These are phyloP conservation scores for Gallinago jamesoni DNA, from an alignment of 2,113 vertebrate genomes.

Conservation along the genomic window DNA sequence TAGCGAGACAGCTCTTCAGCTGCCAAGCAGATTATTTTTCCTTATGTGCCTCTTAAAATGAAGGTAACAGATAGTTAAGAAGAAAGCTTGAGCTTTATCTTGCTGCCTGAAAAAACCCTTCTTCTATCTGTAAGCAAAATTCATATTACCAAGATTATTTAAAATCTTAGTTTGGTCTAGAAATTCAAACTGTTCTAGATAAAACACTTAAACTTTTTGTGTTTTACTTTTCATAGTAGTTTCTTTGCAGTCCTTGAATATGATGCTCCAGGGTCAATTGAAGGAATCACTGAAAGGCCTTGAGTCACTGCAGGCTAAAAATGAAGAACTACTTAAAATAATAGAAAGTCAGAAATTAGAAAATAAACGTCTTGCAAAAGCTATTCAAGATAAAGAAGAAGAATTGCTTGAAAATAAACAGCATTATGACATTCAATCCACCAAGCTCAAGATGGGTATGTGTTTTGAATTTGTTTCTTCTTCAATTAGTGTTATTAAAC, in stretches of 20 bases:
- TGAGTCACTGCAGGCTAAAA: slow-evolving; percentile 80
- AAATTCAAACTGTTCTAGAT: background rate
- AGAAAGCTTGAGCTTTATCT: background rate
- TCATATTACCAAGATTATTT: background rate
- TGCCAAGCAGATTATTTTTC: background rate
- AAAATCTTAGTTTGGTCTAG: background rate
- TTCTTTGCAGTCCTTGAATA: slow-evolving; percentile 80
- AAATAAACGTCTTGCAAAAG: slow-evolving; percentile 65
- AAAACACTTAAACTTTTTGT: background rate
- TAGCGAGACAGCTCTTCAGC: background rate
- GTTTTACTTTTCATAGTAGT: slow-evolving; percentile 67
- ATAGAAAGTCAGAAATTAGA: slow-evolving; percentile 77
- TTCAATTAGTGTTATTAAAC: background rate
- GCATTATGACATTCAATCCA: slow-evolving; percentile 72
- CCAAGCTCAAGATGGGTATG: slow-evolving; percentile 79
- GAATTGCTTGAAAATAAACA: slow-evolving; percentile 77
- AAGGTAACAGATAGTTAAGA: background rate
- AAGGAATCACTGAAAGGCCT: slow-evolving; percentile 73
- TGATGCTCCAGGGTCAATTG: slow-evolving; percentile 82
- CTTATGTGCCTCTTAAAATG: background rate
- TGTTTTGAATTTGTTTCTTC: background rate
- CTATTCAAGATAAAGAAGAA: slow-evolving; percentile 77
- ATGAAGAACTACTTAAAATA: slow-evolving; percentile 78
- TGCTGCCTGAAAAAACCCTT: background rate
- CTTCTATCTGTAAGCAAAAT: background rate